phyloP scores from a whole-genome alignment of 2,797 vertebrate genomes.

The Poeciliopsis paucimaculata region DNA sequence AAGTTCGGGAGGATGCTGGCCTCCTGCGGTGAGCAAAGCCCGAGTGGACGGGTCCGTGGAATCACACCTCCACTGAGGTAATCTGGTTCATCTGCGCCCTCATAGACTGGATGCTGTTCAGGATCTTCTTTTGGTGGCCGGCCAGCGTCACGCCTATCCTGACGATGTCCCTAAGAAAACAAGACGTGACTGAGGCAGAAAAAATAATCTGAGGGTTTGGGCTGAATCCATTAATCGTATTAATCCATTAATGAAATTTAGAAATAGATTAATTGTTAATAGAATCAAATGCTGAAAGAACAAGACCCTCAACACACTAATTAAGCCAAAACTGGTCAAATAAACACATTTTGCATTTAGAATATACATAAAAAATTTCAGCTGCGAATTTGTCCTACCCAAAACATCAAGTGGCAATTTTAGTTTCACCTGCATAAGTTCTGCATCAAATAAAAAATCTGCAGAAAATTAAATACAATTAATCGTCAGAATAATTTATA shows the following conservation, averaged over 20 bases:
- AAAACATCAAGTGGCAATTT: background rate
- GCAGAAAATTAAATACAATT: background rate
- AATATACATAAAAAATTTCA: background rate
- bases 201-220: background rate
- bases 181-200: background rate
- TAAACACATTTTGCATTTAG: background rate
- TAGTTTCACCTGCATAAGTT: background rate
- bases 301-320: background rate
- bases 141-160: slow-evolving; percentile 91
- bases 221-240: background rate
- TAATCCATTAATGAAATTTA: background rate
- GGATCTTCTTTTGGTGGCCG: slow-evolving; percentile 98
- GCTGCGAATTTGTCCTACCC: background rate
- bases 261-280: background rate
- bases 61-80: slow-evolving; percentile 96
- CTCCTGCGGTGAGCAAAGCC: slow-evolving; percentile 19
- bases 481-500: background rate
- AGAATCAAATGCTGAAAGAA: no score
- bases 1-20: slow-evolving; percentile 28
- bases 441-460: background rate
- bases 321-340: background rate
- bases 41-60: slow-evolving; percentile 12
- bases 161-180: slow-evolving; percentile 88
- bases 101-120: slow-evolving; percentile 98
- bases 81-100: slow-evolving; percentile 98